A percentile compares a stretch with the other conserved stretches of the same genome.
These are phyloP conservation scores for Anadara kagoshimensis DNA, from an alignment of 1,140 invertebrate species.

Conservation along the genomic window DNA sequence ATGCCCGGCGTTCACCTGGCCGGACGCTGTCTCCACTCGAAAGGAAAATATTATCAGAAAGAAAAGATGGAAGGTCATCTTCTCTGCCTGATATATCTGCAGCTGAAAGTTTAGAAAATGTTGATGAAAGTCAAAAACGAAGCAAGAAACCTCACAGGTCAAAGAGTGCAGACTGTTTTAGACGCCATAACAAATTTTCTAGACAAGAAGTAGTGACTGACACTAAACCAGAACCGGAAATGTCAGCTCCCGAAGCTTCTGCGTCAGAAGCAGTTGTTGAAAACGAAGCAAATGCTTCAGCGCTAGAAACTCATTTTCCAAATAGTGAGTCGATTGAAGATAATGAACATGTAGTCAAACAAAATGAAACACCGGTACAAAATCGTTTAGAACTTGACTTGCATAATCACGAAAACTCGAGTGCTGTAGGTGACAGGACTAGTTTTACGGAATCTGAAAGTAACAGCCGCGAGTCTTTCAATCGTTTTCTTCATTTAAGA, in stretches of 20 bases:
- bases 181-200: background rate
- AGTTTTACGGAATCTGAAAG: conserved; percentile 1
- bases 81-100: conserved; percentile 9
- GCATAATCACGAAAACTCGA: too few relatives aligned
- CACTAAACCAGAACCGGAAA: background rate
- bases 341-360: background rate
- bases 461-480: conserved; percentile 14
- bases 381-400: background rate
- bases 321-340: background rate
- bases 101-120: background rate
- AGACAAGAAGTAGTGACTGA: background rate
- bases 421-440: background rate
- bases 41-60: background rate
- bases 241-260: background rate
- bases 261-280: background rate
- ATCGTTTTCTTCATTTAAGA: conserved; percentile 8
- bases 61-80: background rate
- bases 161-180: conserved; percentile 2
- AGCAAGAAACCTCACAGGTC: background rate
- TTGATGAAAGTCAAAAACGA: background rate
- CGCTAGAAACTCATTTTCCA: background rate
- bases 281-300: background rate
- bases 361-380: background rate
- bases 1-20: background rate
- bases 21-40: background rate